Base-by-base conservation (phyloP, 37 sponge, comb jelly and placozoan genomes). In the Halichondria panicea region DNA sequence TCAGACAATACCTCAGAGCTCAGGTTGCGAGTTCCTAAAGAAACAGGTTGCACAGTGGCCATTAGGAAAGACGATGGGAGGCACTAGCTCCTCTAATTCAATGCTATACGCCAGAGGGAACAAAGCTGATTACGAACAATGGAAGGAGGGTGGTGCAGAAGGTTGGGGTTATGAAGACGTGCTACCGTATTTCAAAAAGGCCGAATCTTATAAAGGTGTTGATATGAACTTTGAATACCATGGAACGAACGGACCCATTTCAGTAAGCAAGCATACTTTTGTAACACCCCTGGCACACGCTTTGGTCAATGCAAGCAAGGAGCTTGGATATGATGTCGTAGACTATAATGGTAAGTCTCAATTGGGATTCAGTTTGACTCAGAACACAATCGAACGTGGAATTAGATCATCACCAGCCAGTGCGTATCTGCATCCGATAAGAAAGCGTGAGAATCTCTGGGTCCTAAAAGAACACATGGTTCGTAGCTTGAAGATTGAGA, bases 81-180 rank as follows among this genome's bases (percentile, higher is more conserved):
- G 96, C 27, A 78, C 86, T 18, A 81, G 86, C 52, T 88, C 96
- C 19, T 79, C 91, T 31, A 91, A 91, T 71, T 79, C 79, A 45
- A 86, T 95, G 92, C 67, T 95, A 15, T 91, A 95, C 72, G 63
- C 43, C 32, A 75, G 96, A 55, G 96, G 96, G 18, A 76, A 88
- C 79, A 76, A 59, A 27, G 79, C 50, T n/a, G 96, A 95, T 43
- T 95, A 91, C 72, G 84, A 95, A 50, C 39, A 50, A 31, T 95
- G 96, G 96, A 83, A 81, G 65, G 50, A 77, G 60, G 55, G 58
- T 50, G 96, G 96, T 6, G 92, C 93, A 1, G 52, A 84, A 52
- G 93, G 92, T 28, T 95, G 96, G 96, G 40, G 79, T 54, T 95
- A 80, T 38, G 73, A 74, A 2, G 70, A 84, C 35, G 93, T 91